phyloP scores from a whole-genome alignment of 2,888 invertebrate genomes.

The Micoletzkya japonica region DNA sequence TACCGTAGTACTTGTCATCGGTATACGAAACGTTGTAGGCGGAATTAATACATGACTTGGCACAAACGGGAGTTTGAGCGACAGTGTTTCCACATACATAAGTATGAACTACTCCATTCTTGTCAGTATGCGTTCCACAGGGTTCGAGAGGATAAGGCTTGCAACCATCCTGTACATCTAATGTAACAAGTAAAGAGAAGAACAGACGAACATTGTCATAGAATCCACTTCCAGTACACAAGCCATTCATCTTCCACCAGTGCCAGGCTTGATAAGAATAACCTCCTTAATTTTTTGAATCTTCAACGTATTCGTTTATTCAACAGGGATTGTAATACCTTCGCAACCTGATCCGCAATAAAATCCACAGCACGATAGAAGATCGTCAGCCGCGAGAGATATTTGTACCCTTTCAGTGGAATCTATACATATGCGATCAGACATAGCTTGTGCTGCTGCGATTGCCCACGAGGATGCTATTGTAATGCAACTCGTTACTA shows the following conservation, averaged over 20 bases:
- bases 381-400: constrained; percentile 66
- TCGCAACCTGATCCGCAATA: constrained; percentile 65
- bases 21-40: constrained; percentile 75
- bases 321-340: too few species aligned
- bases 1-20: constrained; percentile 80
- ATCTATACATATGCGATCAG: constrained; percentile 67
- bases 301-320: too few species aligned
- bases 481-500: too few species aligned
- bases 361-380: constrained; percentile 65
- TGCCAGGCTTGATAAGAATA: constrained; percentile 82
- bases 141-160: constrained; percentile 80
- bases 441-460: constrained; percentile 67
- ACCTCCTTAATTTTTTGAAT: constrained; percentile 71
- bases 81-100: constrained; percentile 70
- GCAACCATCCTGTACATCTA: constrained; percentile 77
- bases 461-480: constrained; percentile 81
- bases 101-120: too few species aligned
- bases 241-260: constrained; percentile 80
- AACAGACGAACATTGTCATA: constrained; percentile 20
- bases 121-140: too few species aligned
- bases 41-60: constrained; percentile 71
- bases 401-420: constrained; percentile 59
- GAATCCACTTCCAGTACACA: constrained; percentile 81
- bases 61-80: constrained; percentile 77
- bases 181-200: background rate